Evolutionary conservation across 2,113 vertebrate genomes (phyloP).

Genomic region (Mus musculus): GRCm39 chr16:25224001-25224500

Average conservation of each 20-base stretch:
- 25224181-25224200: not conserved
- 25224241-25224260: not conserved
- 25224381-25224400: not conserved
- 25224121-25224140: not conserved
- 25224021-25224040: not conserved
- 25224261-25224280: not conserved
- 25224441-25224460: not conserved
- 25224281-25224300: not conserved
- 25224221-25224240: not conserved
- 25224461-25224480: constrained; percentile 11
- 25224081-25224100: not conserved
- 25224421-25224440: not conserved
- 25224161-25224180: not conserved
- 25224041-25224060: not conserved
- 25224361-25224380: not conserved
- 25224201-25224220: not conserved
- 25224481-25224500: not conserved
- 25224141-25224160: not conserved
- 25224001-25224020: not conserved
- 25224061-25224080: not conserved
- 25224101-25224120: not conserved
- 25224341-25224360: not conserved
- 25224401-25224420: not conserved
- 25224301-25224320: not conserved
- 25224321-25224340: not conserved